Evolutionary conservation across 2,113 vertebrate species (phyloP).

Genomic region (Panthera uncia): DNA sequence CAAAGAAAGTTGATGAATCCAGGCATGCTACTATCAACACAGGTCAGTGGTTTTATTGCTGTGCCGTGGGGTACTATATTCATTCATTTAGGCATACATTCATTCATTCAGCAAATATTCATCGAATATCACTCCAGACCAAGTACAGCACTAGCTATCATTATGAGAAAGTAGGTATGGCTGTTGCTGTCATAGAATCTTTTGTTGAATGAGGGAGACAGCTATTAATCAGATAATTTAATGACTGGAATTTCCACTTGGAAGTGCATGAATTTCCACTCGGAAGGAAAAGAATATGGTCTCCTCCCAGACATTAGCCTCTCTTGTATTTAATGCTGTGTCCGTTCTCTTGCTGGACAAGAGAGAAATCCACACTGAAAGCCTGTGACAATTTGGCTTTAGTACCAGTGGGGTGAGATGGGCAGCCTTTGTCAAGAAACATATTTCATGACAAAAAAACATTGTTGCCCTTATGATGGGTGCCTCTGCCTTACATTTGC

Average conservation of each 20-base stretch:
- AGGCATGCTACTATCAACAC: rapidly evolving
- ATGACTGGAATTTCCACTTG: neutral
- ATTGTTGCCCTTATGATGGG: neutral
- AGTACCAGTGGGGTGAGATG: neutral
- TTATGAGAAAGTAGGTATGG: neutral
- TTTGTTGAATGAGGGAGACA: neutral
- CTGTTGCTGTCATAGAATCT: neutral
- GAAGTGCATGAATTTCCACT: neutral
- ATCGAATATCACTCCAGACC: neutral
- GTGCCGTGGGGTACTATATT: neutral
- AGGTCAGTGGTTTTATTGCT: rapidly evolving
- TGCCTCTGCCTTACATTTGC: neutral
- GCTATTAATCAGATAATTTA: neutral
- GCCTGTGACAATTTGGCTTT: neutral
- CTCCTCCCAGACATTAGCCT: too few species aligned
- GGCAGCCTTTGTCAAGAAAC: neutral
- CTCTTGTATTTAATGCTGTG: too few species aligned
- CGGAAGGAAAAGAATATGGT: neutral
- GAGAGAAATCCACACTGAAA: too few species aligned
- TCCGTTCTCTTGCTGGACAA: too few species aligned
- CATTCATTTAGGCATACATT: neutral
- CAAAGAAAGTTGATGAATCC: neutral
- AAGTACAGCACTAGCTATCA: neutral
- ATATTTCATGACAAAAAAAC: neutral
- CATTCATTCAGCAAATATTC: neutral